Percentiles rank a stretch among this genome's conserved stretches.
Conservation (phyloP, 2,888 invertebrate species). For the Tinea pellionella region DNA sequence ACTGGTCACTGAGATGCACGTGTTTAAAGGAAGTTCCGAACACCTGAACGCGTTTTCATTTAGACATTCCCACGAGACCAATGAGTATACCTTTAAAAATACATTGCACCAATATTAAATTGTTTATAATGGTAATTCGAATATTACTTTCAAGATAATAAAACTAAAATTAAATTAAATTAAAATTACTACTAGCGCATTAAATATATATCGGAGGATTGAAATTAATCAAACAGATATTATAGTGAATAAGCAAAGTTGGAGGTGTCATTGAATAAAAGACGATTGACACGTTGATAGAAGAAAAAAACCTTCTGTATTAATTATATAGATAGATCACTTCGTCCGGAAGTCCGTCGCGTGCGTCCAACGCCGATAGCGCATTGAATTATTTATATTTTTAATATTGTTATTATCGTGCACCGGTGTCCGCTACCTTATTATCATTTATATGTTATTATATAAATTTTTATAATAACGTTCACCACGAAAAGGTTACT, state of each 20-base stretch:
- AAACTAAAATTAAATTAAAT: no score
- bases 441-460: conserved; percentile 61
- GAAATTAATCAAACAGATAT: no score
- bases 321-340: conserved; percentile 14
- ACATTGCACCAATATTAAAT: no score
- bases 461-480: conserved; percentile 63
- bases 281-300: not conserved
- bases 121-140: no score
- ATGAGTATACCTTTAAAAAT: not conserved
- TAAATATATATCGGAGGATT: no score
- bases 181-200: no score
- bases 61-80: conserved; percentile 48
- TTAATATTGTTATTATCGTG: conserved; percentile 67
- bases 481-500: conserved; percentile 53
- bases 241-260: no score
- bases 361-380: conserved; percentile 57
- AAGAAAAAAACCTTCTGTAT: conserved; percentile 7
- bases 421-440: conserved; percentile 49
- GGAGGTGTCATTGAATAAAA: not conserved
- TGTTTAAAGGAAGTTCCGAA: not conserved
- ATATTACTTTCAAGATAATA: no score
- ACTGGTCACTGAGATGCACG: conserved; percentile 2
- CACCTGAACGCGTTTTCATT: conserved; percentile 40
- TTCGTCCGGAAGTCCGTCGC: conserved; percentile 59
- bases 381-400: conserved; percentile 67